A percentile compares a stretch with the other conserved stretches of the same genome.
These are phyloP conservation scores for Blastobasis lacticolella DNA, from an alignment of 2,888 invertebrate genomes.

Conservation along the genomic window DNA sequence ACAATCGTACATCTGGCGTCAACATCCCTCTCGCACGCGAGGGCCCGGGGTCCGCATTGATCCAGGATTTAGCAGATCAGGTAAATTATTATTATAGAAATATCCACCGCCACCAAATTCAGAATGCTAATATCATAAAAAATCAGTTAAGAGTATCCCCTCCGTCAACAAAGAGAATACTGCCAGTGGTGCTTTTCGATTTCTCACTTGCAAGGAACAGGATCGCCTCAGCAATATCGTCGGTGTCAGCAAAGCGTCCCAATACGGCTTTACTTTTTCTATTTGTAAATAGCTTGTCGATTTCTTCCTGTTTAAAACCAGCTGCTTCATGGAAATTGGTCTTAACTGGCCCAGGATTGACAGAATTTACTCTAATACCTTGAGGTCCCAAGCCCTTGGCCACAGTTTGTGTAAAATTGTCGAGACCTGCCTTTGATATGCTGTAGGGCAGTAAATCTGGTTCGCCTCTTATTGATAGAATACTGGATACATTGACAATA, in stretches of 20 bases:
- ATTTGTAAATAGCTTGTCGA: background rate
- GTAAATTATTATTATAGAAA: too few species aligned
- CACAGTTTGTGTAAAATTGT: constrained; percentile 80
- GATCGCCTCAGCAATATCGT: constrained; percentile 13
- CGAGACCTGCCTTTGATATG: constrained; percentile 81
- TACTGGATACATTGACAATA: constrained; percentile 19
- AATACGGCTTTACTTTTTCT: constrained; percentile 1
- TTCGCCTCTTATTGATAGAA: constrained; percentile 2
- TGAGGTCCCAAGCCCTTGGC: constrained; percentile 75
- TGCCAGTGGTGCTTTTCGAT: constrained; percentile 10
- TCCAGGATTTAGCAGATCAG: too few species aligned
- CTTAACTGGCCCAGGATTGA: constrained; percentile 43
- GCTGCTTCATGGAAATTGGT: background rate
- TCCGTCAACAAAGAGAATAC: constrained; percentile 1
- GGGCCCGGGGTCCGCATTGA: too few species aligned
- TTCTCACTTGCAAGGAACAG: constrained; percentile 14
- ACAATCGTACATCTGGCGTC: too few species aligned
- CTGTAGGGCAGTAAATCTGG: constrained; percentile 49
- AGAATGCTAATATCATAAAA: too few species aligned
- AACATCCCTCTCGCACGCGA: too few species aligned
- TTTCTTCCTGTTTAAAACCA: background rate
- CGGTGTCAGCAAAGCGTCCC: constrained; percentile 5
- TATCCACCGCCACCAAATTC: too few species aligned
- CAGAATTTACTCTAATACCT: constrained; percentile 77
- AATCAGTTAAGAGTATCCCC: background rate